Evolutionary conservation across 2,888 invertebrate genomes (phyloP).

Genomic region (Cinara cedri): DNA sequence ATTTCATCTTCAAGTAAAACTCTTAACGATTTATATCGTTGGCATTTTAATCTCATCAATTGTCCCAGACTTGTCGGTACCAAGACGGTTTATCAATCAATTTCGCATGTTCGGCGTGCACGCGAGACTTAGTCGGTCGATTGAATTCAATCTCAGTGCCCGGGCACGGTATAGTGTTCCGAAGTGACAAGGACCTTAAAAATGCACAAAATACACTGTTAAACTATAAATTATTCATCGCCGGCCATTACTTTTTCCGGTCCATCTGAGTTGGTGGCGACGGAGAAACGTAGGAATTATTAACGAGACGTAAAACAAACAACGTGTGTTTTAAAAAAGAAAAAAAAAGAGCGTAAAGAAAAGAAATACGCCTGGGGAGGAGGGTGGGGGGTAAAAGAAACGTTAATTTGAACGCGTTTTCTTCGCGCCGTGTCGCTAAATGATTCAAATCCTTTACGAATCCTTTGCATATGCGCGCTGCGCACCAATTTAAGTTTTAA

Average conservation of each 20-base stretch:
- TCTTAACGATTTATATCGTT: conserved; percentile 19
- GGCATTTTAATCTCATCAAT: conserved; percentile 40
- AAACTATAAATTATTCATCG: conserved; percentile 49
- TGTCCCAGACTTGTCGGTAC: conserved; percentile 12
- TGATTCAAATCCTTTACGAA: conserved; percentile 33
- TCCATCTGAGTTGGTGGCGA: not conserved
- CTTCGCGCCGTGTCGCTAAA: conserved; percentile 8
- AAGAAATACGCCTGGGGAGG: not conserved
- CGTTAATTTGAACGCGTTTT: not conserved
- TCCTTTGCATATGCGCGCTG: not conserved
- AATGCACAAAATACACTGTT: conserved; percentile 45
- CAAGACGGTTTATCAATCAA: conserved; percentile 45
- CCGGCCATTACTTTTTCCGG: conserved; percentile 33
- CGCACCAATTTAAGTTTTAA: conserved; percentile 16
- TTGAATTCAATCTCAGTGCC: conserved; percentile 38
- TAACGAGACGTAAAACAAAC: conserved; percentile 26
- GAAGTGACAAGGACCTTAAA: conserved; percentile 45
- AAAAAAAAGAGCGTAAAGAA: not conserved
- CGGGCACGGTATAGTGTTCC: not conserved
- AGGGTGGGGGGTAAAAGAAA: not conserved
- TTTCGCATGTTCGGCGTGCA: not conserved
- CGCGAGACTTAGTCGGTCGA: conserved; percentile 36
- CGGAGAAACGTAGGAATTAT: conserved; percentile 12
- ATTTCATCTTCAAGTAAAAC: conserved; percentile 15
- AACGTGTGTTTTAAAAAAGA: not conserved